phyloP scores from a whole-genome alignment of 2,888 invertebrate genomes.

The Cinara cedri region DNA sequence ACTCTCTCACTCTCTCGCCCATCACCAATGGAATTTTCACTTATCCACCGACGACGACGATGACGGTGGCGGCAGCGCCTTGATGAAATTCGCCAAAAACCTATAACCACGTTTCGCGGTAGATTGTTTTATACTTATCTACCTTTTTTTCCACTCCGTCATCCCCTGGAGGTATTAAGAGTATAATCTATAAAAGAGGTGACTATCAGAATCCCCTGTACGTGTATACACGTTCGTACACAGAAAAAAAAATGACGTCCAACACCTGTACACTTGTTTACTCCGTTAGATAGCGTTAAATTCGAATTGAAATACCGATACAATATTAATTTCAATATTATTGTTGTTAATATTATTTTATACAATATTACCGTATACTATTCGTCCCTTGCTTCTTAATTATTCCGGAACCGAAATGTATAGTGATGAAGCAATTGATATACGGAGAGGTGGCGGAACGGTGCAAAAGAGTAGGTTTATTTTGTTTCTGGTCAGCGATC shows the following conservation, averaged over 20 bases:
- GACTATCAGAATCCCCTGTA: too few species aligned
- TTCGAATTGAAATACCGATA: too few species aligned
- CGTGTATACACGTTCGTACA: too few species aligned
- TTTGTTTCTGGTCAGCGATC: constrained; percentile 36
- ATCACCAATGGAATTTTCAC: constrained; percentile 49
- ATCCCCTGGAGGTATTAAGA: not conserved
- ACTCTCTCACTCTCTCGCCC: not conserved
- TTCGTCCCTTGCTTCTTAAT: too few species aligned
- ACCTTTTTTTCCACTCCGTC: not conserved
- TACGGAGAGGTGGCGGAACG: not conserved
- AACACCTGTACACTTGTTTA: too few species aligned
- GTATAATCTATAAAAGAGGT: too few species aligned
- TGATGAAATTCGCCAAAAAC: constrained; percentile 52
- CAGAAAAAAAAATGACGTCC: too few species aligned
- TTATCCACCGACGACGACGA: constrained; percentile 26
- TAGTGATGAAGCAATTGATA: constrained; percentile 1
- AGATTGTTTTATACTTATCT: constrained; percentile 52
- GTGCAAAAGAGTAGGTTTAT: not conserved
- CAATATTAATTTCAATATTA: too few species aligned
- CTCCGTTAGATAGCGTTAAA: too few species aligned
- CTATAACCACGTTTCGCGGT: constrained; percentile 35
- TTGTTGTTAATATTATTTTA: too few species aligned
- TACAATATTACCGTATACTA: too few species aligned
- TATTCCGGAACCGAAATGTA: too few species aligned
- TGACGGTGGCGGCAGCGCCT: not conserved